Base-by-base conservation (phyloP, 2,113 vertebrate species). In the Clarias gariepinus region DNA sequence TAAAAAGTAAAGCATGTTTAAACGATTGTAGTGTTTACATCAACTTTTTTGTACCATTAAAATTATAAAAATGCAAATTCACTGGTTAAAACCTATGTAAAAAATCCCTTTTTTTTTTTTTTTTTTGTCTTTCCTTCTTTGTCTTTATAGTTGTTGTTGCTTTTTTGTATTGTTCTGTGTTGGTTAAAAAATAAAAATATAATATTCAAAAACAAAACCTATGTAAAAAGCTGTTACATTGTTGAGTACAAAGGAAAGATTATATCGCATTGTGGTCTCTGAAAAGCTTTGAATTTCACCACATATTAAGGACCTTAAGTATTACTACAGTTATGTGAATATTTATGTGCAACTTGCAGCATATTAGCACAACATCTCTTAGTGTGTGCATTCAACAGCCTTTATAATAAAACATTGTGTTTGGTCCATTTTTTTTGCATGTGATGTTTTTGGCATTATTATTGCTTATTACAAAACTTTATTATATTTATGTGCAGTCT, bases 401-500 rank as follows among this genome's bases (percentile, higher is more conserved):
- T 73, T 73, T 21, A 41, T 25, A 73, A 30, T 83, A 53, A 36
- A 69, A 25, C 33, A 83, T 33, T 11, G 1, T 55, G 30, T 83
- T 71, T 68, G 8, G 71, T 23, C 71, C 36, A 66, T 68, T 55
- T 19, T n/a, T n/a, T 53, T 68, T 68, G 3, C 30, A 71, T 23
- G 18, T 64, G 16, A 15, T 36, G n/a, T 13, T 74, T 89, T 84
- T 81, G 66, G 74, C 57, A 81, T 74, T 79, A n/a, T 66, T 84
- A 71, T n/a, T 80, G 77, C 18, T 74, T 71, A 63, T 33, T 33
- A 53, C 30, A 28, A 64, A 4, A 28, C 83, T 55, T 16, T 41
- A 55, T 92, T 91, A 92, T 0, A 92, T 78, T 93, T 92, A 92
- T 0, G 91, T 80, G n/a, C 97, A 96, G 76, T 96, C 96, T 11